Percentiles rank a stretch among this genome's conserved stretches.
Evolutionary conservation across 1,140 invertebrate genomes (phyloP).

Genomic region (Leptopilina boulardi): DNA sequence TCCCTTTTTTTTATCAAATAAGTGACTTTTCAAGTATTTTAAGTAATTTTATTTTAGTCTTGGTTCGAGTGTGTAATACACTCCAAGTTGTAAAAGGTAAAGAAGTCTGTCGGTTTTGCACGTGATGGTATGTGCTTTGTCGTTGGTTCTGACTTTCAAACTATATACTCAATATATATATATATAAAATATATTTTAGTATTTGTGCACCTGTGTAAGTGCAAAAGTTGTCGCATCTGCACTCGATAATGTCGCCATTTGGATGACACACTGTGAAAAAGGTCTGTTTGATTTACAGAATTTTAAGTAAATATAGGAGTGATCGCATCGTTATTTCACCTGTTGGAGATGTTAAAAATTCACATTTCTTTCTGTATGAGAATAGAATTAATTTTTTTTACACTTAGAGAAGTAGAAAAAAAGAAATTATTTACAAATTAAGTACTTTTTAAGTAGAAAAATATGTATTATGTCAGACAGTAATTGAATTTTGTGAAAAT

Average conservation of each 20-base stretch:
- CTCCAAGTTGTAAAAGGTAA: slow-evolving; percentile 45
- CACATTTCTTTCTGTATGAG: background rate
- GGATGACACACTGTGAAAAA: background rate
- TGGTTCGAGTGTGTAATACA: slow-evolving; percentile 25
- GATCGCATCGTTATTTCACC: background rate
- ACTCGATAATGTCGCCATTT: slow-evolving; percentile 26
- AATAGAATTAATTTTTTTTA: no score
- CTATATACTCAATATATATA: slow-evolving; percentile 17
- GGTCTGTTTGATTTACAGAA: slow-evolving; percentile 10
- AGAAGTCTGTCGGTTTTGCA: slow-evolving; percentile 50
- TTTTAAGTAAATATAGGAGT: background rate
- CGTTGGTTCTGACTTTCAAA: slow-evolving; percentile 23
- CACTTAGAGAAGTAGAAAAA: no score
- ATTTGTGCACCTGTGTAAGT: slow-evolving; percentile 11
- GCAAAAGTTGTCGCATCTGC: slow-evolving; percentile 28
- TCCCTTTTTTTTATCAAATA: background rate
- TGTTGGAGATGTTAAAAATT: background rate
- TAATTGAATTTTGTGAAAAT: no score
- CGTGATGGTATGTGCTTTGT: slow-evolving; percentile 57
- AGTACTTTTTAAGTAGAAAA: no score
- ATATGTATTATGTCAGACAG: no score
- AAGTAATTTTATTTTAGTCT: slow-evolving; percentile 20
- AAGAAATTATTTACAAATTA: no score
- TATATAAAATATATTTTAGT: background rate
- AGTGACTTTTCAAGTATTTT: background rate